phyloP scores from a whole-genome alignment of 2,113 vertebrate species.

The Hippocampus zosterae region DNA sequence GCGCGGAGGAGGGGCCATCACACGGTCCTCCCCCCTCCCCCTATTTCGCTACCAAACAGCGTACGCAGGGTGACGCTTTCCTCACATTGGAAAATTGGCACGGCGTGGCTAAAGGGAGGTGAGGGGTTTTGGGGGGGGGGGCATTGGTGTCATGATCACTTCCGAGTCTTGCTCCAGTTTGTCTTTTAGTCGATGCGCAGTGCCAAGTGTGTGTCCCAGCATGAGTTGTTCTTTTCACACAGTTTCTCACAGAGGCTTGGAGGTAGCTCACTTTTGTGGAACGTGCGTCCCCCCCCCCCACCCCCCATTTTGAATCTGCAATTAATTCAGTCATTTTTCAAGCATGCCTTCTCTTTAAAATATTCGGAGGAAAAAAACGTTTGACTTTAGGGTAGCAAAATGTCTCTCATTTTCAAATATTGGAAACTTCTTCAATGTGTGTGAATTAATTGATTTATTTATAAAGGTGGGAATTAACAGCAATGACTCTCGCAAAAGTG shows the following conservation, averaged over 20 bases:
- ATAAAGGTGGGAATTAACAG: too few species aligned
- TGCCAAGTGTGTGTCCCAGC: conserved; percentile 40
- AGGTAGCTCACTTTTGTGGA: neutral
- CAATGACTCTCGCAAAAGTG: too few species aligned
- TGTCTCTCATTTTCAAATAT: too few species aligned
- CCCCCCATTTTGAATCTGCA: neutral
- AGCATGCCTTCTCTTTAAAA: too few species aligned
- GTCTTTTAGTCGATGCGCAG: neutral
- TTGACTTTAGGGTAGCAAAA: too few species aligned
- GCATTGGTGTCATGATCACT: conserved; percentile 45
- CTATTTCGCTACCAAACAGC: conserved; percentile 44
- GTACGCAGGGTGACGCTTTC: conserved; percentile 18
- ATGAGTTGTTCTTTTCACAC: conserved; percentile 21
- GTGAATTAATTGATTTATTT: too few species aligned
- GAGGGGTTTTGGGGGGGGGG: conserved; percentile 21
- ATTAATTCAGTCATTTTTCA: too few species aligned
- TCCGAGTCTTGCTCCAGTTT: conserved; percentile 39
- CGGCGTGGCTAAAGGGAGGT: conserved; percentile 60
- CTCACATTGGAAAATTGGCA: conserved; percentile 22
- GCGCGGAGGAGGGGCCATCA: conserved; percentile 4
- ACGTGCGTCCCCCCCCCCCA: neutral
- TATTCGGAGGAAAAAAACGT: too few species aligned
- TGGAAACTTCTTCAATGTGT: too few species aligned
- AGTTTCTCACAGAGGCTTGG: neutral
- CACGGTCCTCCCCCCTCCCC: conserved; percentile 49